Conservation (phyloP, 2,113 vertebrate genomes). For the Marmota monax region DNA sequence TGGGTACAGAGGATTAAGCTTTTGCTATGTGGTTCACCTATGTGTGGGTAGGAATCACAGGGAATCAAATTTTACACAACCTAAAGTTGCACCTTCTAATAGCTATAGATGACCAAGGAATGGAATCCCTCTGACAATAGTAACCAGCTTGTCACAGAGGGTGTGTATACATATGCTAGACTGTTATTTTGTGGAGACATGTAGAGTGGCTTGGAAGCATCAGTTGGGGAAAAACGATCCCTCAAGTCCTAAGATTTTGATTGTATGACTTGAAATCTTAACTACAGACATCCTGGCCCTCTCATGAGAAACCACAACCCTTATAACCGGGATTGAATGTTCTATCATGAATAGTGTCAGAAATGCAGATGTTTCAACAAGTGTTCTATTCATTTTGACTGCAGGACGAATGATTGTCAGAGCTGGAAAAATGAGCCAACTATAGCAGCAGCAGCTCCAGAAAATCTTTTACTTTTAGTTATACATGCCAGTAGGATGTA, state of each 20-base stretch:
- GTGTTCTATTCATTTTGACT: neutral
- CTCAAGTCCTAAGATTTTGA: neutral
- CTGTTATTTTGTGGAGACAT: neutral
- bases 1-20: neutral
- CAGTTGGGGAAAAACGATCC: neutral
- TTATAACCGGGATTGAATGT: neutral
- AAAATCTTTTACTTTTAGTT: no score
- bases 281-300: neutral
- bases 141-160: neutral
- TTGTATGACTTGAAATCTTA: neutral
- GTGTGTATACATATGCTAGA: neutral
- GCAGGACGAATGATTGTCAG: neutral
- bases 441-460: neutral
- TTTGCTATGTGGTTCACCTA: neutral
- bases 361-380: neutral
- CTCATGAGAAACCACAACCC: neutral
- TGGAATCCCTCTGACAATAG: neutral
- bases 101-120: neutral
- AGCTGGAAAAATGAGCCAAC: neutral
- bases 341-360: neutral
- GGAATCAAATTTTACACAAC: neutral
- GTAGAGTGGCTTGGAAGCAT: neutral
- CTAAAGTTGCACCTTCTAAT: neutral
- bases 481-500: no score
- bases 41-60: neutral